Conservation (phyloP, 2,888 invertebrate species). For the Lepidocyrtoides sp. region DNA sequence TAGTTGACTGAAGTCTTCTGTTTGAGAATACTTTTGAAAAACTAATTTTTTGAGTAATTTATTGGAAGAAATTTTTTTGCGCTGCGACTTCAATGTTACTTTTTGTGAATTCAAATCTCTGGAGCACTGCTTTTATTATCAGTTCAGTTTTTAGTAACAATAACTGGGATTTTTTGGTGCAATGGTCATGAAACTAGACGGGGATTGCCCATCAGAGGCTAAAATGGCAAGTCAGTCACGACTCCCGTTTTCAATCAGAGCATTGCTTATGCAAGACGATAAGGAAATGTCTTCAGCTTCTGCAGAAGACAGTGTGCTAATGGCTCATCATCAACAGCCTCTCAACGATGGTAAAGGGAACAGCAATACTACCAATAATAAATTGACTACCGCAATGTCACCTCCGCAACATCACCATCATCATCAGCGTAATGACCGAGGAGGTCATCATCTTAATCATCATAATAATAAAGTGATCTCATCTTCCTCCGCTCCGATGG, state of each 20-base stretch:
- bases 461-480: slow-evolving; percentile 46
- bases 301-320: slow-evolving; percentile 73
- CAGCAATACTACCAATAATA: slow-evolving; percentile 43
- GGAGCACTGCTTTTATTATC: not conserved
- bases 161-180: slow-evolving; percentile 51
- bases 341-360: slow-evolving; percentile 53
- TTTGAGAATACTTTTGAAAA: too few species aligned
- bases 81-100: slow-evolving; percentile 8
- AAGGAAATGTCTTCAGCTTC: slow-evolving; percentile 74
- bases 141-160: slow-evolving; percentile 30
- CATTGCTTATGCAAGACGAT: slow-evolving; percentile 85
- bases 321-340: slow-evolving; percentile 65
- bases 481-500: slow-evolving; percentile 54
- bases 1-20: too few species aligned
- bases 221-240: slow-evolving; percentile 85
- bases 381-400: slow-evolving; percentile 63
- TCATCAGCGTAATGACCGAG: slow-evolving; percentile 28
- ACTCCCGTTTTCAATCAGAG: slow-evolving; percentile 85
- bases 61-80: too few species aligned
- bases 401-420: slow-evolving; percentile 66
- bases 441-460: slow-evolving; percentile 47
- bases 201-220: slow-evolving; percentile 85
- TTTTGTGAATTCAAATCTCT: not conserved
- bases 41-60: too few species aligned
- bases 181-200: slow-evolving; percentile 85